Evolutionary conservation across 2,113 vertebrate genomes (phyloP), one percentile per base, ranked within the genome.

Genomic region (Ginglymostoma cirratum): DNA sequence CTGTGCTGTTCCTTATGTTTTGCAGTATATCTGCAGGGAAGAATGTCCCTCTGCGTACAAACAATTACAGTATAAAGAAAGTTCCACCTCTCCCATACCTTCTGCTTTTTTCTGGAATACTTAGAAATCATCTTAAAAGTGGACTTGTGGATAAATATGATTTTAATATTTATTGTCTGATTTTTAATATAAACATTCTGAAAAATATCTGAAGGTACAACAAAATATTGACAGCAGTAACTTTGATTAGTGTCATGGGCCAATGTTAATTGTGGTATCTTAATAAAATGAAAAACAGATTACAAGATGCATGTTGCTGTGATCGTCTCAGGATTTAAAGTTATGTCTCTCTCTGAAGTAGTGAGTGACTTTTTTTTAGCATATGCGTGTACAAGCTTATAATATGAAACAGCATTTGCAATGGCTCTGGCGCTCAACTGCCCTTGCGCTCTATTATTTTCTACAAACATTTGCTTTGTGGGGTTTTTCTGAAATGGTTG

Each of bases 201-300:
- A 67, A 66, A 95, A 38, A 70, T 72, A 95, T 48, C 15, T 48
- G 10, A 45, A 27, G 30, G 30, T 34, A 70, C 23, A 70, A 66
- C 34, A 48, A 69, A 92, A 70, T 69, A 67, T n/a, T 48, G 42
- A 12, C 0, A 48, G 2, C 15, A 67, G 55, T 12, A 69, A 14
- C 19, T 66, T 38, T 94, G 66, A 10, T 10, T 48, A 48, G 86
- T 89, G 86, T 30, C 86, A 89, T 61, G 24, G 38, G 42, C 67
- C 93, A 95, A 72, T 3, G 4, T 48, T 95, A 72, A 48, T 45
- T 48, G 42, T 70, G 70, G 27, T 5, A 42, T 45, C 65, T 45
- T 95, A 70, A 95, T 48, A 45, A 95, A 94, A 69, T 24, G 67
- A 30, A 95, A 72, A 52, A 30, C 42, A 95, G 38, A 95, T 95